Evolutionary conservation across 1,140 invertebrate species (phyloP).

Genomic region (Matsumurasca onukii): DNA sequence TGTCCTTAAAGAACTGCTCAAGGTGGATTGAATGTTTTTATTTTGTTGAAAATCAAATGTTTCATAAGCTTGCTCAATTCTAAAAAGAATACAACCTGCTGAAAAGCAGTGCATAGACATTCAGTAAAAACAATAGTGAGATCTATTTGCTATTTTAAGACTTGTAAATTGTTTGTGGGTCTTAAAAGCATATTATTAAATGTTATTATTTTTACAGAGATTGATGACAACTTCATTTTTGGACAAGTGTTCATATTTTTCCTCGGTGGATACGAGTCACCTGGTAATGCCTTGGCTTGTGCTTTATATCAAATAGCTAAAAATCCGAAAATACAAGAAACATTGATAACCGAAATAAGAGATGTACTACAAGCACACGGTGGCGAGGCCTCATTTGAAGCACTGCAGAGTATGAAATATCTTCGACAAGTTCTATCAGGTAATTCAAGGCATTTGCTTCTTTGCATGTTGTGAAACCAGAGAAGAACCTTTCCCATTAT

Average conservation of each 20-base stretch:
- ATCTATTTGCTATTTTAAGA: too few relatives aligned
- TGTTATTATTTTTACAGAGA: not conserved
- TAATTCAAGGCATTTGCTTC: too few relatives aligned
- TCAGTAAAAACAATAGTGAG: too few relatives aligned
- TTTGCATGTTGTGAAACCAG: too few relatives aligned
- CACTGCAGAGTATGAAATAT: slow-evolving; percentile 48
- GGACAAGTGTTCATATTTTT: slow-evolving; percentile 57
- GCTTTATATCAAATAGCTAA: slow-evolving; percentile 55
- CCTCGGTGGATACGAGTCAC: slow-evolving; percentile 60
- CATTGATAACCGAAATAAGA: slow-evolving; percentile 55
- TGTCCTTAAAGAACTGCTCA: too few relatives aligned
- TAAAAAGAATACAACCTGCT: too few relatives aligned
- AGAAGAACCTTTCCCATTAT: too few relatives aligned
- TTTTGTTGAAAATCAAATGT: too few relatives aligned
- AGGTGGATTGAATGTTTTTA: too few relatives aligned
- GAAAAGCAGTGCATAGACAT: too few relatives aligned
- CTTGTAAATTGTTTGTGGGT: too few relatives aligned
- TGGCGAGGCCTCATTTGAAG: slow-evolving; percentile 53
- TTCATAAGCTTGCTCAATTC: too few relatives aligned
- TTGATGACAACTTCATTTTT: slow-evolving; percentile 43
- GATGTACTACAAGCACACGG: slow-evolving; percentile 46
- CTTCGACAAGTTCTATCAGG: slow-evolving; percentile 49
- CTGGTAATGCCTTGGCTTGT: slow-evolving; percentile 55
- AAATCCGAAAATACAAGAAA: slow-evolving; percentile 56
- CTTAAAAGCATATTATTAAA: not conserved